These are phyloP conservation scores for Cryptocephalus primarius DNA, from an alignment of 2,888 invertebrate genomes.

Conservation along the genomic window DNA sequence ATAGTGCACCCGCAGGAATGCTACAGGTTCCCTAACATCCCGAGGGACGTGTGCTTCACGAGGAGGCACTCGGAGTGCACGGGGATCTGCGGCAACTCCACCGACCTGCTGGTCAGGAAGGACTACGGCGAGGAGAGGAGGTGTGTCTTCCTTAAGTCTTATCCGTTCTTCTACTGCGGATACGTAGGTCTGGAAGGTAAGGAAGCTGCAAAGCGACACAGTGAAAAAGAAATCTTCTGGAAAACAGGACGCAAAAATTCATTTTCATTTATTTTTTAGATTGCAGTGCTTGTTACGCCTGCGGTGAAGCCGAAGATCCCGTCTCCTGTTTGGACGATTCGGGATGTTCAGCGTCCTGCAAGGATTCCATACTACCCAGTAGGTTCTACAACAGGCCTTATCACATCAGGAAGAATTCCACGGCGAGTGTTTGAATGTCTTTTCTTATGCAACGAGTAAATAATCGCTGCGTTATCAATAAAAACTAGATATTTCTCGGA, in stretches of 20 bases:
- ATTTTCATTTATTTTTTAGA: constrained; percentile 2
- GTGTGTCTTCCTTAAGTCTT: constrained; percentile 1
- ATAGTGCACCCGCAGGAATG: constrained; percentile 3
- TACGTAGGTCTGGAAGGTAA: constrained; percentile 2
- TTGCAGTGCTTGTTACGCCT: constrained; percentile 3
- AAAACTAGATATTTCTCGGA: neutral
- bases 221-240: too few species aligned
- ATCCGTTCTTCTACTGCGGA: constrained; percentile 4
- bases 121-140: neutral
- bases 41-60: constrained; percentile 1
- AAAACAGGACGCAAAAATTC: too few species aligned
- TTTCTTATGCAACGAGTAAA: neutral
- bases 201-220: neutral
- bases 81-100: neutral
- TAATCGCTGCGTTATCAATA: neutral
- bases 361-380: constrained; percentile 1
- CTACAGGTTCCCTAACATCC: neutral
- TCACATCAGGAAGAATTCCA: neutral
- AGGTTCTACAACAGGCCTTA: constrained; percentile 3
- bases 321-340: neutral
- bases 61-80: constrained; percentile 3
- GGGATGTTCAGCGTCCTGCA: neutral
- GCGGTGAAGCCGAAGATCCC: neutral
- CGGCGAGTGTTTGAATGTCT: neutral
- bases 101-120: constrained; percentile 1